Percentiles rank a stretch among this genome's conserved stretches.
Conservation (phyloP, 2,888 invertebrate genomes). For the Trichopria drosophilae region DNA sequence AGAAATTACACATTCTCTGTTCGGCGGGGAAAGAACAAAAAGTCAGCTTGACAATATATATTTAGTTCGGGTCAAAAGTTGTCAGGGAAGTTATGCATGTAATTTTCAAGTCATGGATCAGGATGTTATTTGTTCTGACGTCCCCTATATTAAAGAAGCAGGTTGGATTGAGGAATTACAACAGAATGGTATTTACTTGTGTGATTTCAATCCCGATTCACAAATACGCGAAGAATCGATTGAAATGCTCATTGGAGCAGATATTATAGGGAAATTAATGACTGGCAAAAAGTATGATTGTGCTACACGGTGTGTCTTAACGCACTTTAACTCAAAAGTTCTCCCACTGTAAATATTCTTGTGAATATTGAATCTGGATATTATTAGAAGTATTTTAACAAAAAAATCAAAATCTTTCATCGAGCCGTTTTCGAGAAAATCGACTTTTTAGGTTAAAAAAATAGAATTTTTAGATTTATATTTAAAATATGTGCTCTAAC, state of each 20-base stretch:
- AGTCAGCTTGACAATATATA: slow-evolving; percentile 29
- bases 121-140: slow-evolving; percentile 25
- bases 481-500: no score
- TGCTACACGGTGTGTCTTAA: no score
- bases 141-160: slow-evolving; percentile 25
- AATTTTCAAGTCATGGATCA: slow-evolving; percentile 35
- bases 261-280: slow-evolving; percentile 39
- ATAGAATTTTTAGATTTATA: no score
- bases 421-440: no score
- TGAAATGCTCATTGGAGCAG: slow-evolving; percentile 39
- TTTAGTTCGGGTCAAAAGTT: slow-evolving; percentile 26
- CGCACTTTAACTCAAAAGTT: no score
- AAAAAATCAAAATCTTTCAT: no score
- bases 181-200: slow-evolving; percentile 18
- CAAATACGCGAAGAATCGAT: slow-evolving; percentile 21
- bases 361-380: no score
- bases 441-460: no score
- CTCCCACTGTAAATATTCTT: no score
- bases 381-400: no score
- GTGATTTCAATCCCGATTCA: slow-evolving; percentile 14
- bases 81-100: slow-evolving; percentile 31
- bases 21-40: slow-evolving; percentile 33
- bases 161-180: slow-evolving; percentile 31
- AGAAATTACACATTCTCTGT: slow-evolving; percentile 34
- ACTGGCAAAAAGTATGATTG: slow-evolving; percentile 33